Evolutionary conservation across 2,888 invertebrate species (phyloP).

Genomic region (Spisula subtruncata): DNA sequence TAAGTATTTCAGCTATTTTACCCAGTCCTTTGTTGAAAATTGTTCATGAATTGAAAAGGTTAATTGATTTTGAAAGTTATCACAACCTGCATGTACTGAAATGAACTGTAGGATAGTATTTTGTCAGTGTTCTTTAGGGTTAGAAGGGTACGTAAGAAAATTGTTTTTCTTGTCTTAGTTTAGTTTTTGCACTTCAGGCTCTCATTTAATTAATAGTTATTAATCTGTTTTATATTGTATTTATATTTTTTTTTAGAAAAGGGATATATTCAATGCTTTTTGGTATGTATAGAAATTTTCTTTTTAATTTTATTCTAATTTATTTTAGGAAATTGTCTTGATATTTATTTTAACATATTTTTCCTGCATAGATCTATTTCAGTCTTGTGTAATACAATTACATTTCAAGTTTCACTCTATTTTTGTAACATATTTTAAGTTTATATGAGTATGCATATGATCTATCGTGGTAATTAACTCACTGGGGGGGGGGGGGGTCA

Average conservation of each 20-base stretch:
- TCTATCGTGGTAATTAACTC: too few relatives aligned
- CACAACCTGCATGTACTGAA: not conserved
- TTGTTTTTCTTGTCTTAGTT: not conserved
- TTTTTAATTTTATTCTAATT: not conserved
- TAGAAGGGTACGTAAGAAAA: too few relatives aligned
- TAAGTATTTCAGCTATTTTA: slow-evolving; percentile 15
- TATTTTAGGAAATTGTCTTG: not conserved
- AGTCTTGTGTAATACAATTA: too few relatives aligned
- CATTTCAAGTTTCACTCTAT: too few relatives aligned
- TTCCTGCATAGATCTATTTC: too few relatives aligned
- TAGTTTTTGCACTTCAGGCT: too few relatives aligned
- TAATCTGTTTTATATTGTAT: not conserved
- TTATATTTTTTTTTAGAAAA: not conserved
- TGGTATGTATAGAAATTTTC: not conserved
- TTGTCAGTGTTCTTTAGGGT: not conserved
- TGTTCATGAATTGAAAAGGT: slow-evolving; percentile 20
- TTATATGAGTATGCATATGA: too few relatives aligned
- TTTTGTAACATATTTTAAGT: too few relatives aligned
- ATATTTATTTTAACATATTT: not conserved
- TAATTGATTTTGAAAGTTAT: slow-evolving; percentile 28
- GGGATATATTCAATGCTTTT: not conserved
- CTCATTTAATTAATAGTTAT: not conserved
- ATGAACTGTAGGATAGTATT: not conserved
- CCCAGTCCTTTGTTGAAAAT: slow-evolving; percentile 8
- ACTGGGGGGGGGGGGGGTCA: too few relatives aligned